A percentile compares a stretch with the other conserved stretches of the same genome.
phyloP scores from a whole-genome alignment of 2,113 vertebrate species.

The Oreochromis niloticus region DNA sequence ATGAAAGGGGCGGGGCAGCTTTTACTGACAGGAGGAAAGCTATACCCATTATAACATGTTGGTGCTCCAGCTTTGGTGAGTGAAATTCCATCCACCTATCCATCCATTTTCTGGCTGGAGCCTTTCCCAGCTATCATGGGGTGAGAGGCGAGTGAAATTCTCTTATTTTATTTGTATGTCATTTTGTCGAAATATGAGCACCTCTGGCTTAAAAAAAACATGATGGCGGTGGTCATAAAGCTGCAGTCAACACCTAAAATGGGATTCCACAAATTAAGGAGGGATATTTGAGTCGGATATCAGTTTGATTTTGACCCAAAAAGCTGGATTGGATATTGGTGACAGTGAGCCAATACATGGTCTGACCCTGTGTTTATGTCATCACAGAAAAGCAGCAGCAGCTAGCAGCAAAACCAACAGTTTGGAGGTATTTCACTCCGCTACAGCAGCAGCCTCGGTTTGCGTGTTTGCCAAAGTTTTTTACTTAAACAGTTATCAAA shows the following conservation, averaged over 20 bases:
- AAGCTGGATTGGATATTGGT: not conserved
- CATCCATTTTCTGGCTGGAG: not conserved
- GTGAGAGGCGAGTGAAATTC: accelerated
- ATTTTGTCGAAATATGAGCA: not conserved
- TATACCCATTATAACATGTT: not conserved
- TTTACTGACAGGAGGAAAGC: not conserved
- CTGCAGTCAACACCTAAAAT: not conserved
- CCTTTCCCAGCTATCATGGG: not conserved
- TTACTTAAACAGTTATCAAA: not conserved
- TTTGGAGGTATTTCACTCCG: not conserved
- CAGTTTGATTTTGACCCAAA: not conserved
- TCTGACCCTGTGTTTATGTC: not conserved
- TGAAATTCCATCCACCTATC: not conserved
- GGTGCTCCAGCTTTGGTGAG: not conserved
- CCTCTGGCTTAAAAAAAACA: not conserved
- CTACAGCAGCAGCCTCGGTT: not conserved
- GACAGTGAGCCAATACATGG: not conserved
- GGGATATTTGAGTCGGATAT: not conserved
- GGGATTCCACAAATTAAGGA: not conserved
- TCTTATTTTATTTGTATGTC: not conserved
- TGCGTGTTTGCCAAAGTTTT: not conserved
- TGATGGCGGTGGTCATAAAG: not conserved
- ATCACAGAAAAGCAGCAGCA: not conserved
- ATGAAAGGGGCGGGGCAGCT: not conserved
- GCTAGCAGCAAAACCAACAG: not conserved